Evolutionary conservation across 2,888 invertebrate species (phyloP), one percentile per base, ranked within the genome.

Genomic region (Tenthredo amoena): DNA sequence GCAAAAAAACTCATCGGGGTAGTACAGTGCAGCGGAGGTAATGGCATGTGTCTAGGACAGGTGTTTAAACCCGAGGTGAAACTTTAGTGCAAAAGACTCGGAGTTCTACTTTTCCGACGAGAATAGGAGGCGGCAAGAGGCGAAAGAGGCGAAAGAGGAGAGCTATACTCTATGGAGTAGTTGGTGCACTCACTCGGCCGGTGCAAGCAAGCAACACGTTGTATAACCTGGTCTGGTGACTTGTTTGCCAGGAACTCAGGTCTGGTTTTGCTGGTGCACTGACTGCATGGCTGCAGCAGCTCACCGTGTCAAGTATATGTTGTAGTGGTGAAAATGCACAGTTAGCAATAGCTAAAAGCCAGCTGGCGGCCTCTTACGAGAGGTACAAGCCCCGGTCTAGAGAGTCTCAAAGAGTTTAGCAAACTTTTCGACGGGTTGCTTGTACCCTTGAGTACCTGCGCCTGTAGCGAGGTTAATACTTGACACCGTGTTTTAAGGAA

Each of bases 201-300:
- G 72, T 74, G 72, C 72, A 43, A 43, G 34, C 34, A 34, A 71
- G 72, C 72, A 74, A 74, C 72, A 74, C 72, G 72, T 74, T 74
- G 72, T 74, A 74, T 43, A 74, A 74, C 72, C 72, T 74, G 72
- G 43, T 72, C 72, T n/a, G 72, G 72, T 40, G 37, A 74, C 43
- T 74, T 74, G 72, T 74, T 74, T 74, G 72, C 43, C 72, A 74
- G 72, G 72, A 40, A 74, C 72, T 74, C 72, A 18, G 81, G 81
- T 7, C 40, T 37, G 34, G 31, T 26, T n/a, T 18, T 79, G 55
- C 12, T 34, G 47, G 47, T 47, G 18, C 81, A 37, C 62, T 21
- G 68, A 34, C 34, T 68, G n/a, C n/a, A n/a, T n/a, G 1, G 21
- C 26, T 26, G 26, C 31, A 34, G 68, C 68, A 68, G 6, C 34